These are phyloP conservation scores for Axea sp. DNA, from an alignment of 2,888 invertebrate genomes.

Conservation along the genomic window DNA sequence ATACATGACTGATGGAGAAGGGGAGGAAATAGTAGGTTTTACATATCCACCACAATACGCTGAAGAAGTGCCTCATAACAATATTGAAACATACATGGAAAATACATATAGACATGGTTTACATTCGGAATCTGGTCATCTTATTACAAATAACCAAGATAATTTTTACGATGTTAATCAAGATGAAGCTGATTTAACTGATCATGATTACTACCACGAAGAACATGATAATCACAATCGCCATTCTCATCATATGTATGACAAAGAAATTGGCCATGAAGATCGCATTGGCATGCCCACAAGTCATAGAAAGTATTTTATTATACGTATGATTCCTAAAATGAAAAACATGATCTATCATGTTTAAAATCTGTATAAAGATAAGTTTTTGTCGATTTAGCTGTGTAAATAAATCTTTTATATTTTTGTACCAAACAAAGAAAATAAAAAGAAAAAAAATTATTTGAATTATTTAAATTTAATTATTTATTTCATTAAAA, in stretches of 20 bases:
- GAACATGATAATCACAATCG: constrained; percentile 62
- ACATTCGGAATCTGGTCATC: constrained; percentile 66
- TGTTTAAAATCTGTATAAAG: constrained; percentile 7
- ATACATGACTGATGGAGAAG: constrained; percentile 40
- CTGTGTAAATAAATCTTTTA: constrained; percentile 41
- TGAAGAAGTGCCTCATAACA: constrained; percentile 60
- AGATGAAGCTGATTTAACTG: constrained; percentile 67
- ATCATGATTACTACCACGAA: constrained; percentile 65
- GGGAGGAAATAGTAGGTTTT: constrained; percentile 41
- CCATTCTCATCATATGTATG: constrained; percentile 60
- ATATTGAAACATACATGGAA: constrained; percentile 63
- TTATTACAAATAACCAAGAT: constrained; percentile 67
- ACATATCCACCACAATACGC: constrained; percentile 69
- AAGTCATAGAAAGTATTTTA: constrained; percentile 51
- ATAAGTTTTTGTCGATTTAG: background rate
- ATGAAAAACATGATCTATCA: constrained; percentile 3
- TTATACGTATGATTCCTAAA: constrained; percentile 57
- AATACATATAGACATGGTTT: constrained; percentile 69
- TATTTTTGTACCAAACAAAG: constrained; percentile 34
- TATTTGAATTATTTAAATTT: too few species aligned
- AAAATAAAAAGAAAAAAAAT: constrained; percentile 11
- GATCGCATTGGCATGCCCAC: constrained; percentile 55
- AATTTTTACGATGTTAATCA: constrained; percentile 72
- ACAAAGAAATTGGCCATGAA: constrained; percentile 63
- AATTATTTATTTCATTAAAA: too few species aligned